Evolutionary conservation across 1,140 invertebrate genomes (phyloP), one percentile per base, ranked within the genome.

Genomic region (Drosophila erecta): DNA sequence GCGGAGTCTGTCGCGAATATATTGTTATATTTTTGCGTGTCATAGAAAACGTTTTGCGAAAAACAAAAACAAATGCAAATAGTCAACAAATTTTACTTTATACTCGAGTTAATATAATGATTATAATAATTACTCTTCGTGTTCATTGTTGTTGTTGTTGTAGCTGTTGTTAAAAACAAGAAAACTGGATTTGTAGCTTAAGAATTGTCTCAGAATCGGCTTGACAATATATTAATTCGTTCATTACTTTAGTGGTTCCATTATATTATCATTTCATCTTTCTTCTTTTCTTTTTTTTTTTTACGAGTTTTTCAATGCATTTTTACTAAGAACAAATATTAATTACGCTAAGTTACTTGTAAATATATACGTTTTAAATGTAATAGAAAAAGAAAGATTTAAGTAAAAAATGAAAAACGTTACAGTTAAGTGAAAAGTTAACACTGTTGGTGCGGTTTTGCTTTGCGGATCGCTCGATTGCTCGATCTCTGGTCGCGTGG

Each of bases 11-110:
- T 74, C 78, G 79, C 83, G 76, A 79, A 81, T 74, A 62, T 55
- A 50, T 55, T 49, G 40, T 62, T 74, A 35, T 76, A 24, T 24
- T 24, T 72, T 67, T 77, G 60, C 30, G 30, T 77, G 67, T 46
- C 65, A 65, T 67, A 53, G 64, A 81, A 87, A 89, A 89, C 84
- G 76, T 80, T 71, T 89, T 87, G 84, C 84, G 84, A 89, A 89
- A 89, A 89, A 89, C 84, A 89, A 89, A 89, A 89, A 89, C 84
- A 89, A 89, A 89, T 89, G 84, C 84, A 89, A 87, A 84, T 89
- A 76, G 72, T 84, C 84, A 87, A 86, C 83, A 86, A 86, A 72
- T 76, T 56, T 79, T 58, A 81, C 70, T 79, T 83, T 62, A 78
- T 81, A 81, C 71, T 64, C 43, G 78, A 81, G 78, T 87, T 79